Evolutionary conservation across 2,797 vertebrate genomes (phyloP).

Genomic region (Catostomus latipinnis): DNA sequence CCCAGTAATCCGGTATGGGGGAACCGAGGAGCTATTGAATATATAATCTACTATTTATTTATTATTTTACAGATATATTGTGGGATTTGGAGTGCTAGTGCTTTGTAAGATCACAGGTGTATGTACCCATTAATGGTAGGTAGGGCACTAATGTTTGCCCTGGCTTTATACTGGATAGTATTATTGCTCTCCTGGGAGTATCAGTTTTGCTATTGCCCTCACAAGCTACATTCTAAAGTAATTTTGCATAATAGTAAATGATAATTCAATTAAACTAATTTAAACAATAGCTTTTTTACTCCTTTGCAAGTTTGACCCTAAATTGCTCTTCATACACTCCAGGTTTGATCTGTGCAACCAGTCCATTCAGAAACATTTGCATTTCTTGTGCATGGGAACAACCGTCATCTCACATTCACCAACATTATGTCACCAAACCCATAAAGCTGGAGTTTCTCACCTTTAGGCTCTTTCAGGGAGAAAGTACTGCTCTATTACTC

Average conservation of each 20-base stretch:
- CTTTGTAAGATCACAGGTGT: conserved; percentile 4
- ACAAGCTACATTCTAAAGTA: conserved; percentile 13
- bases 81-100: conserved; percentile 15
- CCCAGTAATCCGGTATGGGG: conserved; percentile 59
- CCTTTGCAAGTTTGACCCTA: conserved; percentile 7
- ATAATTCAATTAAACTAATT: neutral
- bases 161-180: conserved; percentile 34
- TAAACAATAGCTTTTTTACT: neutral
- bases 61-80: conserved; percentile 3
- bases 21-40: conserved; percentile 39
- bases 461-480: neutral
- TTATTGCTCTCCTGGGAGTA: conserved; percentile 38
- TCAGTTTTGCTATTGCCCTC: neutral
- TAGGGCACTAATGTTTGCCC: neutral
- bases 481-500: conserved; percentile 3
- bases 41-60: conserved; percentile 55
- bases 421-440: conserved; percentile 1
- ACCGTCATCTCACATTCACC: neutral
- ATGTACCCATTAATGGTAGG: conserved; percentile 10
- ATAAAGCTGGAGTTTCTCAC: conserved; percentile 28
- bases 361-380: conserved; percentile 30
- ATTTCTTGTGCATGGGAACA: conserved; percentile 43
- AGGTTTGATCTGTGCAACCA: conserved; percentile 21
- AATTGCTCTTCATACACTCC: conserved; percentile 7
- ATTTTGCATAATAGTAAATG: neutral